Conservation (phyloP, 2,113 vertebrate genomes). For the Phylloscopus trochiloides region DNA sequence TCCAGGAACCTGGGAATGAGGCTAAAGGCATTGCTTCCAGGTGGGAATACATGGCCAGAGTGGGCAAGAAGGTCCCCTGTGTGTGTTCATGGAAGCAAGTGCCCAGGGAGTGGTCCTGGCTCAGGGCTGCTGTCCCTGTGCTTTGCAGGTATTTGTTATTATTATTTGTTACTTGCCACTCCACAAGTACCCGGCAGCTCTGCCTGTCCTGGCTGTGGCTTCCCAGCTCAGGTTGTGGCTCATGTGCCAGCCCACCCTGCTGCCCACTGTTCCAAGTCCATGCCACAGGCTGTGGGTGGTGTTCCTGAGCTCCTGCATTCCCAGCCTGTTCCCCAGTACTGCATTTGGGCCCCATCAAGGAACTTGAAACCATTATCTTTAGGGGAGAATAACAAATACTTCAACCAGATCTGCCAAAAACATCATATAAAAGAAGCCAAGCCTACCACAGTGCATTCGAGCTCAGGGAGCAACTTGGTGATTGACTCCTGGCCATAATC, state of each 20-base stretch:
- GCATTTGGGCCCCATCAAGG: not conserved
- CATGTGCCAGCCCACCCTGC: accelerated
- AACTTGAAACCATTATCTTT: not conserved
- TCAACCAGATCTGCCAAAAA: not conserved
- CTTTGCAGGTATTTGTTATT: not conserved
- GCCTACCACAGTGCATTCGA: slow-evolving; percentile 4
- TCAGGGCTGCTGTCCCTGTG: not conserved
- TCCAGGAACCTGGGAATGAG: not conserved
- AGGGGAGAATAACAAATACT: not conserved
- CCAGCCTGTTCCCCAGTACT: not conserved
- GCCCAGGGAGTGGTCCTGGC: not conserved
- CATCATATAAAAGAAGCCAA: not conserved
- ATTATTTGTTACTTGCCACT: no score
- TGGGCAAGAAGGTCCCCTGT: not conserved
- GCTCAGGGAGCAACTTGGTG: not conserved
- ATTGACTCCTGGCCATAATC: not conserved
- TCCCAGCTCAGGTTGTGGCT: not conserved
- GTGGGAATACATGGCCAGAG: not conserved
- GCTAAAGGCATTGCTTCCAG: not conserved
- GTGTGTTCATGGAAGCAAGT: not conserved
- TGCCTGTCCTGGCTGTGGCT: not conserved
- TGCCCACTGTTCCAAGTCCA: not conserved
- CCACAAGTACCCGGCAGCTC: not conserved
- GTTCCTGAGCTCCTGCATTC: not conserved
- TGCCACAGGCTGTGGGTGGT: not conserved